Percentiles rank a stretch among this genome's conserved stretches.
Evolutionary conservation across 2,888 invertebrate species (phyloP).

Genomic region (Meloe dianella): DNA sequence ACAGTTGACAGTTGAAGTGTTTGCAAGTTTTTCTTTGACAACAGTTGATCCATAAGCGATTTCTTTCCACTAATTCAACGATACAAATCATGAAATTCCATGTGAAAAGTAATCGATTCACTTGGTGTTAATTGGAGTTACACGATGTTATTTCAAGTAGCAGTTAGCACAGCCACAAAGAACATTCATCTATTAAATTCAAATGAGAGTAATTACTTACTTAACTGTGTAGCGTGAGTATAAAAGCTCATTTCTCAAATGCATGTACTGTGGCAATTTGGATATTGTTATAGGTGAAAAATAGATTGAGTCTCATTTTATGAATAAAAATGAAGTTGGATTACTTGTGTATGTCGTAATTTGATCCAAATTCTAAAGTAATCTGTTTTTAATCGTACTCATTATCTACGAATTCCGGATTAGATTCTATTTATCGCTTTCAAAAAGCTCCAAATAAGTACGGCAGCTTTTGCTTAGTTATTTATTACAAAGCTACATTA

Average conservation of each 20-base stretch:
- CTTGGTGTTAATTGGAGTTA: background rate
- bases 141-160: background rate
- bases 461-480: constrained; percentile 32
- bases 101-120: background rate
- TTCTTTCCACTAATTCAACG: background rate
- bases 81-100: too few species aligned
- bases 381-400: constrained; percentile 40
- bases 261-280: background rate
- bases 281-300: background rate
- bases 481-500: constrained; percentile 37
- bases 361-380: constrained; percentile 21
- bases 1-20: constrained; percentile 37
- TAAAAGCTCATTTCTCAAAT: background rate
- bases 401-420: constrained; percentile 32
- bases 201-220: constrained; percentile 5
- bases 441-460: constrained; percentile 38
- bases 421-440: constrained; percentile 37
- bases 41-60: constrained; percentile 33
- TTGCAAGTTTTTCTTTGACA: constrained; percentile 40
- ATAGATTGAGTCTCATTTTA: background rate
- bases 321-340: background rate
- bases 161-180: background rate
- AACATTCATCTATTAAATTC: constrained; percentile 9
- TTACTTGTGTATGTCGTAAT: background rate
- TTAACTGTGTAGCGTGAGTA: background rate